These are phyloP conservation scores for Agonopterix heracliana DNA, from an alignment of 2,888 invertebrate genomes.

Conservation along the genomic window DNA sequence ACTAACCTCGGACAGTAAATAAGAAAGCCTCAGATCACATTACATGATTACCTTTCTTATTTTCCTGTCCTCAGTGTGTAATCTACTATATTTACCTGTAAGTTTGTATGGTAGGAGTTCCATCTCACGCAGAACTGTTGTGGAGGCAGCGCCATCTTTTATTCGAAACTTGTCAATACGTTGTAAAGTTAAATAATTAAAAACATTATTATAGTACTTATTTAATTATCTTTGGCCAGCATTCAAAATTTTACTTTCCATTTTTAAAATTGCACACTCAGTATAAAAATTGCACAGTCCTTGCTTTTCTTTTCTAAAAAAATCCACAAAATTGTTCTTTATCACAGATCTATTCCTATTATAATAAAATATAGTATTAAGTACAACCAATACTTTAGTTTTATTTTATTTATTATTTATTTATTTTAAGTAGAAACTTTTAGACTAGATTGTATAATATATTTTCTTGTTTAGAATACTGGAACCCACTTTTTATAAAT, in stretches of 20 bases:
- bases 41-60: no score
- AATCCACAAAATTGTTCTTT: slow-evolving; percentile 24
- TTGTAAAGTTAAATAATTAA: not conserved
- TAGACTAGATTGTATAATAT: slow-evolving; percentile 56
- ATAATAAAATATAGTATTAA: slow-evolving; percentile 40
- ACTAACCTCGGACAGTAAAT: no score
- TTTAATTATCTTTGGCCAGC: slow-evolving; percentile 44
- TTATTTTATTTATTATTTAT: not conserved
- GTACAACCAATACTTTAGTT: slow-evolving; percentile 52
- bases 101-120: slow-evolving; percentile 89
- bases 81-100: slow-evolving; percentile 78
- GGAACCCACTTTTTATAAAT: slow-evolving; percentile 25
- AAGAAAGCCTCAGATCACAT: no score
- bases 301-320: slow-evolving; percentile 8
- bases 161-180: slow-evolving; percentile 9
- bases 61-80: no score
- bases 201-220: slow-evolving; percentile 1
- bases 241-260: not conserved
- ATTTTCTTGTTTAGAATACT: slow-evolving; percentile 40
- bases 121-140: slow-evolving; percentile 86
- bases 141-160: slow-evolving; percentile 69
- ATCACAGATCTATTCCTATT: slow-evolving; percentile 41
- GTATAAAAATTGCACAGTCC: slow-evolving; percentile 30
- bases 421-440: slow-evolving; percentile 61
- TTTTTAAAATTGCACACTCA: slow-evolving; percentile 42